phyloP scores from a whole-genome alignment of 2,888 invertebrate species.

The Zaprionus bogoriensis region DNA sequence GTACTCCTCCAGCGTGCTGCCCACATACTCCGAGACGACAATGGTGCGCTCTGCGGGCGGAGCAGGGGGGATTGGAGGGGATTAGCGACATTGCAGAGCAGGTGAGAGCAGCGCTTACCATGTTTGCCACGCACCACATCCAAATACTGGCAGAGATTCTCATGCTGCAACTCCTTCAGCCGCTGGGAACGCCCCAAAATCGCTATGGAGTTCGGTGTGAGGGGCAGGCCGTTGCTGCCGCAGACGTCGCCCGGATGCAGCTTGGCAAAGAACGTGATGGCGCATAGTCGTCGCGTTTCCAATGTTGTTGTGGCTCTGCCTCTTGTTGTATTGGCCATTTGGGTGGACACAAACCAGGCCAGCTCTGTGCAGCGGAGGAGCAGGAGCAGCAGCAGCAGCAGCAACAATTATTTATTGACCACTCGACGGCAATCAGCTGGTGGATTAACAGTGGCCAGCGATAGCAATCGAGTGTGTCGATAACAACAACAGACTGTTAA shows the following conservation, averaged over 20 bases:
- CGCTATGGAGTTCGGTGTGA: conserved; percentile 97
- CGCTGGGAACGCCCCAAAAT: conserved; percentile 94
- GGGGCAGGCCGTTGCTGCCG: conserved; percentile 96
- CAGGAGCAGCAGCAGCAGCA: conserved; percentile 3
- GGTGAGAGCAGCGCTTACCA: conserved; percentile 85
- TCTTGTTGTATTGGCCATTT: conserved; percentile 46
- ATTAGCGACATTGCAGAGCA: no score
- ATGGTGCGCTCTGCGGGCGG: conserved; percentile 87
- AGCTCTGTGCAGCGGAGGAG: background rate
- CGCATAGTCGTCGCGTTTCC: conserved; percentile 85
- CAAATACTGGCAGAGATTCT: conserved; percentile 93
- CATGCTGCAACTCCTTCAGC: conserved; percentile 90
- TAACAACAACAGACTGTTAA: no score
- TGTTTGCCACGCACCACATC: conserved; percentile 97
- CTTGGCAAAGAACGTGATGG: conserved; percentile 95
- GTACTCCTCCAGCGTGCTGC: conserved; percentile 86
- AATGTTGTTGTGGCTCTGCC: conserved; percentile 17
- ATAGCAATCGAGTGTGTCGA: conserved; percentile 19
- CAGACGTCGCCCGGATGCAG: conserved; percentile 95
- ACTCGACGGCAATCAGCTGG: conserved; percentile 38
- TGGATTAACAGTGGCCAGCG: background rate
- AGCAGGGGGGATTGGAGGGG: no score
- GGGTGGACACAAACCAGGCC: conserved; percentile 12
- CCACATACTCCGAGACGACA: conserved; percentile 91
- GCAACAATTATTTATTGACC: conserved; percentile 54